Percentiles rank a stretch among this genome's conserved stretches.
Evolutionary conservation across 1,140 invertebrate genomes (phyloP).

Genomic region (Anthonomus grandis): DNA sequence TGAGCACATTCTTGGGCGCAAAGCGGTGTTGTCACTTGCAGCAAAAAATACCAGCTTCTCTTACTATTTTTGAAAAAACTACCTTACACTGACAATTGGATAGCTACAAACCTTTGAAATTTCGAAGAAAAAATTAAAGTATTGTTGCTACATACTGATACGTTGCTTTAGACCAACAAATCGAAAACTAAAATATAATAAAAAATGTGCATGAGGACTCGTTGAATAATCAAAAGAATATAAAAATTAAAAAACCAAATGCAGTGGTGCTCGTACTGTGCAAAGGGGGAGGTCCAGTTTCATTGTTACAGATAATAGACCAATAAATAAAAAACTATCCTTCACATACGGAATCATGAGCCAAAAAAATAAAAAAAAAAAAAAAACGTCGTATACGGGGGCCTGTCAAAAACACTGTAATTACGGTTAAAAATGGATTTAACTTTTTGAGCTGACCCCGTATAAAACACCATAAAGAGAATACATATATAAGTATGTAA

Average conservation of each 20-base stretch:
- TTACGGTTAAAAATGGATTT: too few relatives aligned
- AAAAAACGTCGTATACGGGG: too few relatives aligned
- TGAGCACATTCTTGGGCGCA: too few relatives aligned
- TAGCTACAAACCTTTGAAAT: neutral
- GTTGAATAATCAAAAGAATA: neutral
- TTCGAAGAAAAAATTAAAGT: neutral
- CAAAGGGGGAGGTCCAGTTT: conserved; percentile 5
- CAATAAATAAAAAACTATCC: conserved; percentile 35
- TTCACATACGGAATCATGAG: conserved; percentile 19
- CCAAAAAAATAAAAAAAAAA: too few relatives aligned
- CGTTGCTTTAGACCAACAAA: neutral
- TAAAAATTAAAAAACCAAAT: conserved; percentile 3
- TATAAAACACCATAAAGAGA: conserved; percentile 8
- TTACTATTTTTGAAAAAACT: too few relatives aligned
- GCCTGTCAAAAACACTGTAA: too few relatives aligned
- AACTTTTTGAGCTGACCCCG: too few relatives aligned
- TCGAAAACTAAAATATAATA: neutral
- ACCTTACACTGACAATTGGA: too few relatives aligned
- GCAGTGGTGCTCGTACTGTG: conserved; percentile 1
- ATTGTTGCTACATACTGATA: neutral
- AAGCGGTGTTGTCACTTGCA: too few relatives aligned
- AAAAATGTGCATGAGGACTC: conserved; percentile 11
- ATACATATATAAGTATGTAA: conserved; percentile 15
- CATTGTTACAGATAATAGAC: conserved; percentile 20
- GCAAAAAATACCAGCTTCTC: too few relatives aligned